phyloP scores from a whole-genome alignment of 53 echinoderm and acorn worm genomes.

The Mesocentrotus franciscanus region DNA sequence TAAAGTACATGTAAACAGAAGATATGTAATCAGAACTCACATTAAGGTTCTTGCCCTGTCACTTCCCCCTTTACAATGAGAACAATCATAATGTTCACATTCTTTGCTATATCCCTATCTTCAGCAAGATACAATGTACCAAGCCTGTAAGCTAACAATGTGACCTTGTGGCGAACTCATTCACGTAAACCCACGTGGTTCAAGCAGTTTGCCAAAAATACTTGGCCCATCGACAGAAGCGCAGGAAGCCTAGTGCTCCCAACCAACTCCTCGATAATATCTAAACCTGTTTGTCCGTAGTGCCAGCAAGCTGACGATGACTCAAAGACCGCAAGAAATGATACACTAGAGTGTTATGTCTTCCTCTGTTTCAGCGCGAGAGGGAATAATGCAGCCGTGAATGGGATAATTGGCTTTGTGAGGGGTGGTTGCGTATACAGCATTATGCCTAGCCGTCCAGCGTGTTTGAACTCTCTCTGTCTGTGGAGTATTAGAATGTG shows the following conservation, averaged over 20 bases:
- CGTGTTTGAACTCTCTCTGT: background rate
- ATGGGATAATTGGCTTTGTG: constrained; percentile 15
- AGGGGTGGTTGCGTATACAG: constrained; percentile 33
- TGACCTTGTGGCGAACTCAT: constrained; percentile 63
- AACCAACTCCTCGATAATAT: background rate
- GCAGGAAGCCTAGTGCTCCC: constrained; percentile 54
- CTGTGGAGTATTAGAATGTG: background rate
- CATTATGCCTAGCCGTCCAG: background rate
- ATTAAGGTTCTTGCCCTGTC: no score
- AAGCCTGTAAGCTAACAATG: constrained; percentile 40
- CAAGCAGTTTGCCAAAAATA: constrained; percentile 53
- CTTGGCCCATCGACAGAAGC: constrained; percentile 30
- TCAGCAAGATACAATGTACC: background rate
- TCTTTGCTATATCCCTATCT: background rate
- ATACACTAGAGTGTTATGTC: constrained; percentile 13
- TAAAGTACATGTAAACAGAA: no score
- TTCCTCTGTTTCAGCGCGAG: constrained; percentile 31
- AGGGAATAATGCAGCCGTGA: background rate
- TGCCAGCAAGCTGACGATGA: constrained; percentile 57
- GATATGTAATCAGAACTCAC: no score
- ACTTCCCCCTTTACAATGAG: no score
- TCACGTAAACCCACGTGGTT: constrained; percentile 64
- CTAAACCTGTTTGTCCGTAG: constrained; percentile 49
- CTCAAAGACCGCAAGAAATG: constrained; percentile 52
- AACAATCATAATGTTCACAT: no score